A percentile compares a stretch with the other conserved stretches of the same genome.
phyloP scores from a whole-genome alignment of 2,113 vertebrate genomes.

The Brachyistius frenatus region DNA sequence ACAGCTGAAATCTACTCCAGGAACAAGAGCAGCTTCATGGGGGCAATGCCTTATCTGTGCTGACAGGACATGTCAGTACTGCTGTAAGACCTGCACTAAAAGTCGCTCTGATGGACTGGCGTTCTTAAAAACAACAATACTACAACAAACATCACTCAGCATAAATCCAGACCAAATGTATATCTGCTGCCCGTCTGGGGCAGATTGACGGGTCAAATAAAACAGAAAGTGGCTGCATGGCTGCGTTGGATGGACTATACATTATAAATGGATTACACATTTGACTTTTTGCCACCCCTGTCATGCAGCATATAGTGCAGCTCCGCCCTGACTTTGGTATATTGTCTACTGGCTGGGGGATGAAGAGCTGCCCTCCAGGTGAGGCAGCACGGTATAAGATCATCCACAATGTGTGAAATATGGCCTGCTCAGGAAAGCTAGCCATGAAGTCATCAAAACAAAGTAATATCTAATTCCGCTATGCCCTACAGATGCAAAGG shows the following conservation, averaged over 20 bases:
- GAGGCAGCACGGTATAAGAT: conserved; percentile 42
- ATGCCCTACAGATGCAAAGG: background rate
- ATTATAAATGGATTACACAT: conserved; percentile 26
- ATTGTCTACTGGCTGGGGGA: conserved; percentile 25
- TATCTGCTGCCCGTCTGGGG: background rate
- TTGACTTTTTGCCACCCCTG: conserved; percentile 28
- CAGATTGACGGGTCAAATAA: conserved; percentile 21
- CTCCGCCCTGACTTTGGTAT: conserved; percentile 9
- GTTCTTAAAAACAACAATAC: conserved; percentile 22
- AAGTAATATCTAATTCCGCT: conserved; percentile 2
- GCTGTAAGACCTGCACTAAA: conserved; percentile 42
- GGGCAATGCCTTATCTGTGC: conserved; percentile 46
- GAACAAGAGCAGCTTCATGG: conserved; percentile 44
- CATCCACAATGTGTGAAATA: conserved; percentile 33
- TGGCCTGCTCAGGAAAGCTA: background rate
- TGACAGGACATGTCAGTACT: conserved; percentile 58
- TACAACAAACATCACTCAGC: background rate
- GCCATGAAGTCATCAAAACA: conserved; percentile 4
- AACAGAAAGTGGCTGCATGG: background rate
- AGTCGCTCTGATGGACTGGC: conserved; percentile 26
- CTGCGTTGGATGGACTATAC: background rate
- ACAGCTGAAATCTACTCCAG: conserved; percentile 64
- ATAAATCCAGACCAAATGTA: background rate
- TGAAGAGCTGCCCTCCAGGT: conserved; percentile 10
- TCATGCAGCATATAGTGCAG: conserved; percentile 20